Evolutionary conservation across 1,140 invertebrate species (phyloP), one percentile per base, ranked within the genome.

Genomic region (Alviniconcha marisindica): DNA sequence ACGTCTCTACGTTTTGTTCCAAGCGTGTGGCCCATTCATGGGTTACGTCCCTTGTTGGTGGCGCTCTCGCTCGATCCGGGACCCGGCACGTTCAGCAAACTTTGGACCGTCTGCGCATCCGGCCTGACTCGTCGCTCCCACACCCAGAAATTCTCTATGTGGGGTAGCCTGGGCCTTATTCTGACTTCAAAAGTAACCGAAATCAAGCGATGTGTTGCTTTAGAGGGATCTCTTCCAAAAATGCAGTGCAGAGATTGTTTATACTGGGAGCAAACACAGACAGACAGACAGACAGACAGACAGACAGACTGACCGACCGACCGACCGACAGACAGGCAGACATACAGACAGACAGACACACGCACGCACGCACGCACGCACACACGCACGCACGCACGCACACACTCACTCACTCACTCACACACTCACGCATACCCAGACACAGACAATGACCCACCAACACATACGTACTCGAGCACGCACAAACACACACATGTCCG

Each of bases 71-170:
- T n/a, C 4, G 7, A 63, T 63, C 60, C 60, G 60, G 73, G 73
- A 12, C 73, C 12, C 40, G 40, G 21, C 73, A 76, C 73, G 73
- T 38, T 76, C 73, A 10, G 73, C 31, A 40, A 40, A 76, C 73
- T 42, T 38, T 21, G 38, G 31, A 15, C 24, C 73, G 73, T 18
- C 36, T 38, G n/a, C 42, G 40, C 73, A 76, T 40, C 69, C 73
- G 42, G 24, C 36, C 24, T 44, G 38, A n/a, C 36, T 28, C 7
- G 14, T 44, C 24, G 71, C 71, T 74, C 71, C 71, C 71, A 74
- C 71, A 36, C 71, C 33, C 71, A 5, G 7, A 31, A n/a, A n/a
- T n/a, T n/a, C 51, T 14, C 51, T 14, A 14, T 24, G 51, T 54
- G 51, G 24, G n/a, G n/a, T n/a, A n/a, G n/a, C n/a, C n/a, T n/a